Evolutionary conservation across 2,888 invertebrate species (phyloP), one percentile per base, ranked within the genome.

Genomic region (Uloborus plumipes): DNA sequence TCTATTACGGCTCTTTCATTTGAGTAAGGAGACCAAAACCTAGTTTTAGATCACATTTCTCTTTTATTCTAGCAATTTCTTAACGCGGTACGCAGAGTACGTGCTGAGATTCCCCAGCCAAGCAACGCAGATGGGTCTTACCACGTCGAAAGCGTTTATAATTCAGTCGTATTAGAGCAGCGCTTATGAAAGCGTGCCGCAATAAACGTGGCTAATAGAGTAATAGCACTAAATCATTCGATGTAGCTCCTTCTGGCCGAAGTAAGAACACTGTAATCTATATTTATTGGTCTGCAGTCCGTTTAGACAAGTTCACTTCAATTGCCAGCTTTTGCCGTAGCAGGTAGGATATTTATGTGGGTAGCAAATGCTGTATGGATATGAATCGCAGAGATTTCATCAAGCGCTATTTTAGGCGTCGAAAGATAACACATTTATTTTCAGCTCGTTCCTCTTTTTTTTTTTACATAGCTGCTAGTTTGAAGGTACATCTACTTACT

Each of bases 131-230:
- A 58, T 47, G 39, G 50, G 51, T 18, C 58, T 15, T n/a, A 62
- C 39, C 77, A 78, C 77, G 77, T 71, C 22, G 58, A 9, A n/a
- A 39, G 53, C 47, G 65, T 78, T 78, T 78, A 70, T 78, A 70
- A 64, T 51, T 31, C 51, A 58, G 49, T 67, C 59, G 39, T 66
- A 65, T 58, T n/a, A 50, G 64, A 53, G 61, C 18, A 49, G 61
- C 69, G 62, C n/a, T 61, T 39, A 16, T 16, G 50, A 26, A 31
- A 18, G 49, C 59, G 75, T 67, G 75, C 31, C 53, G 62, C 62
- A 47, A 62, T 76, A 69, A 76, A 69, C 64, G 62, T 26, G 39
- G 59, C 67, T 66, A 75, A 67, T 67, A 51, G 65, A 18, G 75
- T 59, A 58, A 75, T 75, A 58, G 67, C 75, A 18, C 53, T 39